phyloP scores from a whole-genome alignment of 2,888 invertebrate species.

The Drosophila macrothrix region DNA sequence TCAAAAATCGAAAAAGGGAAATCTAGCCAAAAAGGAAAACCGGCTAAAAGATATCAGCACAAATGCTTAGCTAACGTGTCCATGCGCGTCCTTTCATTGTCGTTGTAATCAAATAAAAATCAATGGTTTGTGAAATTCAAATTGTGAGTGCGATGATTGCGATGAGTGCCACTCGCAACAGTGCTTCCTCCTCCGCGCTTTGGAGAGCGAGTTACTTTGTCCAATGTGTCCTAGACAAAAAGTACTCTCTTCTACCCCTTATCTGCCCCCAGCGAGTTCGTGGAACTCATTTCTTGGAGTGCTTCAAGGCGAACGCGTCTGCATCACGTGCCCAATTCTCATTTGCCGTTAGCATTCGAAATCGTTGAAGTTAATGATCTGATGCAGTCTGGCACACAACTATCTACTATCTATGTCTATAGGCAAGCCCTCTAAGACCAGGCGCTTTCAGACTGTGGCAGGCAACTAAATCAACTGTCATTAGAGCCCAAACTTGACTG shows the following conservation, averaged over 20 bases:
- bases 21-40: background rate
- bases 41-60: slow-evolving; percentile 30
- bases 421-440: slow-evolving; percentile 45
- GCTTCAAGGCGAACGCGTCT: slow-evolving; percentile 50
- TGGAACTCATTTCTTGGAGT: slow-evolving; percentile 62
- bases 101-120: slow-evolving; percentile 79
- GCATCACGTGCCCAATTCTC: slow-evolving; percentile 72
- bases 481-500: slow-evolving; percentile 58
- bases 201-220: slow-evolving; percentile 32
- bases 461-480: slow-evolving; percentile 74
- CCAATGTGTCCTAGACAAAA: slow-evolving; percentile 19
- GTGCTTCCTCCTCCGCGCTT: background rate
- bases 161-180: slow-evolving; percentile 37
- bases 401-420: slow-evolving; percentile 26
- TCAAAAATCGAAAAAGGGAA: background rate
- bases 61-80: slow-evolving; percentile 33
- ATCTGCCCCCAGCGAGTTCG: background rate
- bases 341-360: slow-evolving; percentile 73
- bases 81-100: slow-evolving; percentile 69
- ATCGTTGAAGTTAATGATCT: slow-evolving; percentile 77
- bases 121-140: slow-evolving; percentile 80
- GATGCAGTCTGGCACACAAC: slow-evolving; percentile 68
- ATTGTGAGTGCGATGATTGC: slow-evolving; percentile 62
- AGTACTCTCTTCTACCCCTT: background rate
- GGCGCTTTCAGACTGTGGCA: background rate